Percentiles rank a stretch among this genome's conserved stretches.
Evolutionary conservation across 2,797 vertebrate genomes (phyloP).

Genomic region (Morus bassanus): DNA sequence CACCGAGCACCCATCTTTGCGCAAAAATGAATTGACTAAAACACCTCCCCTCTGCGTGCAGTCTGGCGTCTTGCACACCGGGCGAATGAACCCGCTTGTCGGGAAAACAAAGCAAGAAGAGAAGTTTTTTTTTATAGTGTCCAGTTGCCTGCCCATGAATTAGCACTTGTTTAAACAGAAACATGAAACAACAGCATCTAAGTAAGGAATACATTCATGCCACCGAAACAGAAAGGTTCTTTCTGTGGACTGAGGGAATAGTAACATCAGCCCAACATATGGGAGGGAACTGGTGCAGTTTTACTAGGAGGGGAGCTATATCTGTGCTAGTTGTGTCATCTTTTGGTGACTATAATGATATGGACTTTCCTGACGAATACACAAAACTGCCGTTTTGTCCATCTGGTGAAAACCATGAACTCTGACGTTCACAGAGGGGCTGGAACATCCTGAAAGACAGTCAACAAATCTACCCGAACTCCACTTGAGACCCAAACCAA

Average conservation of each 20-base stretch:
- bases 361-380: fast-evolving
- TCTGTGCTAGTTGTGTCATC: background rate
- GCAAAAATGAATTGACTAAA: too few species aligned
- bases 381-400: background rate
- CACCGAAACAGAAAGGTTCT: background rate
- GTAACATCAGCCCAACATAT: background rate
- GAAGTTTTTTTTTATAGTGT: background rate
- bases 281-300: background rate
- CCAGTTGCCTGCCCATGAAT: background rate
- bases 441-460: background rate
- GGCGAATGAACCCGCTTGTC: too few species aligned
- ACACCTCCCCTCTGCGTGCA: too few species aligned
- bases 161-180: background rate
- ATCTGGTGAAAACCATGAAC: background rate
- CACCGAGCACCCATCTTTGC: too few species aligned
- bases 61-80: too few species aligned
- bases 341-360: background rate
- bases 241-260: background rate
- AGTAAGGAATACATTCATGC: background rate
- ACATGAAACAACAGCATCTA: background rate
- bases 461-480: background rate
- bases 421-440: background rate
- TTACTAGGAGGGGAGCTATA: background rate
- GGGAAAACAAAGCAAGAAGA: background rate
- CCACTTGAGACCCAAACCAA: background rate